These are phyloP conservation scores for Pocota personata DNA, from an alignment of 2,888 invertebrate genomes.

Conservation along the genomic window DNA sequence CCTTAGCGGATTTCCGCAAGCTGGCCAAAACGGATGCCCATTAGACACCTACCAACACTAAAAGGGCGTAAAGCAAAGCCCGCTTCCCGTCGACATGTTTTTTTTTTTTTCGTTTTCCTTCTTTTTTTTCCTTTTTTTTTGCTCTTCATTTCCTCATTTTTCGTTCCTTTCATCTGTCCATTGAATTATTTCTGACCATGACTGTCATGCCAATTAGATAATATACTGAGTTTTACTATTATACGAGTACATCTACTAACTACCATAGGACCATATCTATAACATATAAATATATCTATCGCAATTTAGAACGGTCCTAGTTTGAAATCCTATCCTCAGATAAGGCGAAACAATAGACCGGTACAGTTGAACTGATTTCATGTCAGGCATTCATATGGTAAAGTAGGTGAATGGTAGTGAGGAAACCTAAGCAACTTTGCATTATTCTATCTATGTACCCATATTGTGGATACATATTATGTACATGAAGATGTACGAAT, in stretches of 20 bases:
- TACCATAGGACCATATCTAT: constrained; percentile 5
- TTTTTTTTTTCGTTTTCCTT: constrained; percentile 12
- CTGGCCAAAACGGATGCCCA: constrained; percentile 73
- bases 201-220: constrained; percentile 73
- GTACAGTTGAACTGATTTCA: constrained; percentile 62
- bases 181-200: constrained; percentile 73
- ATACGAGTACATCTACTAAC: constrained; percentile 31
- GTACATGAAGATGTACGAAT: neutral
- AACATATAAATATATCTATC: constrained; percentile 38
- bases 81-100: constrained; percentile 56
- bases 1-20: constrained; percentile 72
- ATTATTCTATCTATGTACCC: constrained; percentile 28
- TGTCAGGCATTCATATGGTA: constrained; percentile 56
- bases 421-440: constrained; percentile 48
- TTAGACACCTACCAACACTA: constrained; percentile 73
- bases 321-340: constrained; percentile 59
- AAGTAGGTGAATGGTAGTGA: constrained; percentile 56
- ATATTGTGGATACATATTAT: neutral
- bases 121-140: constrained; percentile 14
- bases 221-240: constrained; percentile 62
- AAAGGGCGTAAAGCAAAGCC: constrained; percentile 70
- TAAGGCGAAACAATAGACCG: constrained; percentile 64
- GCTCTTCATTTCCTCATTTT: constrained; percentile 63
- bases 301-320: constrained; percentile 39
- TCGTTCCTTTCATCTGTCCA: constrained; percentile 69